Evolutionary conservation across 2,888 invertebrate genomes (phyloP).

Genomic region (Hydrotaea diabolus): DNA sequence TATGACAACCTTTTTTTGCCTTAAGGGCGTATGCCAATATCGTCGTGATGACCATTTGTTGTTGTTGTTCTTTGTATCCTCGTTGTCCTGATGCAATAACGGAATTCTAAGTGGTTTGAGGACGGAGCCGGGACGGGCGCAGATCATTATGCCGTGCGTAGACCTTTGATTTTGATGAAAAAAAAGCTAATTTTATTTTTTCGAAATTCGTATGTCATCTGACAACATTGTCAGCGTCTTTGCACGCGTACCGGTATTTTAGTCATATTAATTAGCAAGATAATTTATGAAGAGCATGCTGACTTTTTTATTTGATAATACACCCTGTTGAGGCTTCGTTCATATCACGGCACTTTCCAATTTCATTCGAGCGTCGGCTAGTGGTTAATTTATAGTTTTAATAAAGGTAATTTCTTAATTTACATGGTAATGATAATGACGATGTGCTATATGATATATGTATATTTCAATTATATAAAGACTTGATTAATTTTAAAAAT

Average conservation of each 20-base stretch:
- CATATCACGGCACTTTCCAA: neutral
- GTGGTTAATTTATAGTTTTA: constrained; percentile 44
- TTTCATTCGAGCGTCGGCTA: constrained; percentile 15
- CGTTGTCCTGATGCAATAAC: constrained; percentile 59
- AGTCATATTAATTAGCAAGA: constrained; percentile 61
- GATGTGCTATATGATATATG: neutral
- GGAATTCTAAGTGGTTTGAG: constrained; percentile 45
- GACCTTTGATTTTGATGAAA: constrained; percentile 29
- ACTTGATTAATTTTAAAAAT: no score
- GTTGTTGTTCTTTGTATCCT: constrained; percentile 57
- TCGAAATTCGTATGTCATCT: constrained; percentile 22
- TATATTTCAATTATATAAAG: neutral
- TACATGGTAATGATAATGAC: constrained; percentile 40
- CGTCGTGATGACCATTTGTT: neutral
- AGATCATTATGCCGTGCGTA: constrained; percentile 55
- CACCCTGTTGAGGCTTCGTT: neutral
- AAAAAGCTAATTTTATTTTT: constrained; percentile 37
- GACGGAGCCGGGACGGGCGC: neutral
- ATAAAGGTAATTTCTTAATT: constrained; percentile 57
- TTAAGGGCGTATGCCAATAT: constrained; percentile 66
- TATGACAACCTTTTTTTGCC: constrained; percentile 64
- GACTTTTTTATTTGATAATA: neutral
- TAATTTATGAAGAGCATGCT: constrained; percentile 46
- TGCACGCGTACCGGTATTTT: constrained; percentile 51
- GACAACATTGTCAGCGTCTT: constrained; percentile 20